These are phyloP conservation scores for Mesembrinibis cayennensis DNA, from an alignment of 2,113 vertebrate species.

Conservation along the genomic window DNA sequence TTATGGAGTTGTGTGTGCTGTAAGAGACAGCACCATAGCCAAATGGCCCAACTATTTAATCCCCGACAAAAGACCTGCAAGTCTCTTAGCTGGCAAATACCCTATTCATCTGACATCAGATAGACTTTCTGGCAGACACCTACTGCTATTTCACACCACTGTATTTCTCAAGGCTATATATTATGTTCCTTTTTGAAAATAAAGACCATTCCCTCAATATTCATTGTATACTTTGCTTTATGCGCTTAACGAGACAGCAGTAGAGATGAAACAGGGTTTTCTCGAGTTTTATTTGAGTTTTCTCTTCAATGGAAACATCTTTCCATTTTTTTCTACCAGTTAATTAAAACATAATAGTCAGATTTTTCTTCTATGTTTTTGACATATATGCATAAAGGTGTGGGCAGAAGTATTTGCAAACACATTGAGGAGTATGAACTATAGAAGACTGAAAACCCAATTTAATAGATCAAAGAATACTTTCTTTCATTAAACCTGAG, in stretches of 20 bases:
- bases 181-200: not conserved
- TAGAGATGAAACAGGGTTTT: not conserved
- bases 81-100: not conserved
- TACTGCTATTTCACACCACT: not conserved
- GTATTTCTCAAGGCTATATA: not conserved
- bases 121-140: not conserved
- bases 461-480: not conserved
- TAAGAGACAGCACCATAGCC: not conserved
- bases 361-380: not conserved
- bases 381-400: not conserved
- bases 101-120: not conserved
- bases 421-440: not conserved
- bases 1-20: rapidly evolving
- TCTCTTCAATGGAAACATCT: not conserved
- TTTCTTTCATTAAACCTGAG: not conserved
- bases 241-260: not conserved
- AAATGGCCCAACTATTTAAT: not conserved
- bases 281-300: not conserved
- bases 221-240: not conserved
- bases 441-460: not conserved
- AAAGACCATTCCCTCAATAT: not conserved
- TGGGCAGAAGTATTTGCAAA: not conserved
- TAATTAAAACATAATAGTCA: not conserved
- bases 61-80: not conserved
- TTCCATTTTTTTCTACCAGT: not conserved